Conservation (phyloP, 2,797 vertebrate species). For the Cyclopterus lumpus region DNA sequence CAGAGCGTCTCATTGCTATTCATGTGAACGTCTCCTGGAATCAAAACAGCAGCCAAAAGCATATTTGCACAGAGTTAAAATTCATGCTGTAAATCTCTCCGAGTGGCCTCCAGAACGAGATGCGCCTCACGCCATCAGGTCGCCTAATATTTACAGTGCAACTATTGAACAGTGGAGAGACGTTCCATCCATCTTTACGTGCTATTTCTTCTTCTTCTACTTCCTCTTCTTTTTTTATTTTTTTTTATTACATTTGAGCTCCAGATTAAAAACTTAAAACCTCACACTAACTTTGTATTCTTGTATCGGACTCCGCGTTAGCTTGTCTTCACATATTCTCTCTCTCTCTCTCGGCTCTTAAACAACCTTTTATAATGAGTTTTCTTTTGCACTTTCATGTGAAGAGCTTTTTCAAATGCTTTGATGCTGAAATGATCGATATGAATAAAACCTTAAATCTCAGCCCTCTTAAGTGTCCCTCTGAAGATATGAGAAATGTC, state of each 20-base stretch:
- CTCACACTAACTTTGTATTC: no score
- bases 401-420: background rate
- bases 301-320: background rate
- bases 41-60: slow-evolving; percentile 61
- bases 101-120: slow-evolving; percentile 31
- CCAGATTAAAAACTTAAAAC: slow-evolving; percentile 28
- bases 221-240: slow-evolving; percentile 16
- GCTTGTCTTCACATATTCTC: background rate
- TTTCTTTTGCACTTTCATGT: background rate
- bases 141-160: slow-evolving; percentile 14
- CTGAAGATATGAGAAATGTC: no score
- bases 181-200: background rate
- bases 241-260: slow-evolving; percentile 25
- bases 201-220: background rate
- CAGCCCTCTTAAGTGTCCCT: no score
- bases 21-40: slow-evolving; percentile 60
- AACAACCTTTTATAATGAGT: background rate
- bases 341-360: background rate
- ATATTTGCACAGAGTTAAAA: slow-evolving; percentile 64
- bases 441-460: background rate
- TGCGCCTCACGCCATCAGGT: slow-evolving; percentile 22
- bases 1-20: slow-evolving; percentile 68
- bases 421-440: background rate
- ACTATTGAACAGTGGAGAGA: background rate
- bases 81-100: slow-evolving; percentile 20